Percentiles rank a stretch among this genome's conserved stretches.
phyloP scores from a whole-genome alignment of 2,797 vertebrate genomes.

The Danionella dracula region DNA sequence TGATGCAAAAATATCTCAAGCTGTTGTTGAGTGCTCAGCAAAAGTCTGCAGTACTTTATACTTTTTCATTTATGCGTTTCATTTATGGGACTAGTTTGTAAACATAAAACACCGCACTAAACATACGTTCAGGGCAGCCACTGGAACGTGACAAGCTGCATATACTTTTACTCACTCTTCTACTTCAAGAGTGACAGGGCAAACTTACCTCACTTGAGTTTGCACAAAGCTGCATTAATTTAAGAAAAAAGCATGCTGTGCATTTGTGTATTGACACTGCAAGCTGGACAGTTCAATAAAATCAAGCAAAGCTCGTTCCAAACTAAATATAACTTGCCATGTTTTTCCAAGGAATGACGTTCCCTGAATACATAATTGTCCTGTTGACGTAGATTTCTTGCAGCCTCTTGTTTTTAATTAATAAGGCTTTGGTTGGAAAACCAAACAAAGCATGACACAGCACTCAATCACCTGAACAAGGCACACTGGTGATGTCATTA shows the following conservation, averaged over 20 bases:
- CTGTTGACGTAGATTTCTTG: conserved; percentile 56
- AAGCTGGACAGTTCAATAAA: conserved; percentile 3
- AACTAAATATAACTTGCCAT: conserved; percentile 12
- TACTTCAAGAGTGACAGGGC: background rate
- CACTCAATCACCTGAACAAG: conserved; percentile 58
- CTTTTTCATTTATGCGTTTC: no score
- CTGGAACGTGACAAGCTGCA: background rate
- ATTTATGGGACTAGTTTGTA: no score
- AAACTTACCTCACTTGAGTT: conserved; percentile 9
- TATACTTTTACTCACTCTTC: background rate
- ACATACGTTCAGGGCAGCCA: background rate
- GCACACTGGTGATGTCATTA: conserved; percentile 54
- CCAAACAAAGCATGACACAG: conserved; percentile 59
- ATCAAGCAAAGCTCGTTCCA: conserved; percentile 8
- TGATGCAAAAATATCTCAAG: no score
- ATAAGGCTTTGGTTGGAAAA: conserved; percentile 61
- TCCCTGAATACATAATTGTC: conserved; percentile 35
- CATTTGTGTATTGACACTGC: conserved; percentile 18
- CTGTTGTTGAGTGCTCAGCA: no score
- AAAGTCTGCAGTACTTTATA: no score
- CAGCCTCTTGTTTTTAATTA: conserved; percentile 51
- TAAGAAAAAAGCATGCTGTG: conserved; percentile 7
- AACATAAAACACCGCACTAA: no score
- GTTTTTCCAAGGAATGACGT: conserved; percentile 16
- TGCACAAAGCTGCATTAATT: conserved; percentile 21